Evolutionary conservation across 2,888 invertebrate genomes (phyloP).

Genomic region (Tolmerus cingulatus): DNA sequence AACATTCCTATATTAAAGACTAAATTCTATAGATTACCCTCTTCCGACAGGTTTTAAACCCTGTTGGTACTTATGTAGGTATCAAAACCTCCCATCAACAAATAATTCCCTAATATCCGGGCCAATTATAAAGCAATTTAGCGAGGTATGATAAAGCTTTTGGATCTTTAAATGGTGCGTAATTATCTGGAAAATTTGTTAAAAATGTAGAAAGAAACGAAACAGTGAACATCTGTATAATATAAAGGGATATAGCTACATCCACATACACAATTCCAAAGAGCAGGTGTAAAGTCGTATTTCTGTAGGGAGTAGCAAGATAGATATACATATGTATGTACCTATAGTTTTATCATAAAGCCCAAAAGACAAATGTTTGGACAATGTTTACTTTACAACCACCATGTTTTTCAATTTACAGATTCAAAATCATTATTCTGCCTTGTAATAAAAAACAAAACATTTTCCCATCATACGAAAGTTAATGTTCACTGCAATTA

Average conservation of each 20-base stretch:
- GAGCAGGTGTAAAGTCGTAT: neutral
- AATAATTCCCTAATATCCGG: neutral
- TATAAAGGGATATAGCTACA: neutral
- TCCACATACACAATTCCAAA: neutral
- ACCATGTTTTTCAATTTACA: neutral
- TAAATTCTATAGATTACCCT: neutral
- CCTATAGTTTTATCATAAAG: neutral
- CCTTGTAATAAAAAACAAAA: neutral
- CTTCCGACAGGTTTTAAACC: neutral
- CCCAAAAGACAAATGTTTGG: neutral
- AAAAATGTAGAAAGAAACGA: neutral
- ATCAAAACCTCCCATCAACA: neutral
- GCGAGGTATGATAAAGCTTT: neutral
- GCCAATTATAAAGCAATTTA: slow-evolving; percentile 18
- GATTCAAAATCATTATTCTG: neutral
- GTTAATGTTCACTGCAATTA: neutral
- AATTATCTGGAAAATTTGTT: slow-evolving; percentile 19
- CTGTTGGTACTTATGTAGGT: neutral
- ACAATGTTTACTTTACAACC: neutral
- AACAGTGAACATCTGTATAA: neutral
- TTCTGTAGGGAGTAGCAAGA: neutral
- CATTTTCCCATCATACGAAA: neutral
- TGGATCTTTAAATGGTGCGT: neutral
- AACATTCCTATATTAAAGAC: neutral
- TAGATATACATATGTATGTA: neutral